Evolutionary conservation across 1,140 invertebrate species (phyloP).

Genomic region (Contarinia nasturtii): DNA sequence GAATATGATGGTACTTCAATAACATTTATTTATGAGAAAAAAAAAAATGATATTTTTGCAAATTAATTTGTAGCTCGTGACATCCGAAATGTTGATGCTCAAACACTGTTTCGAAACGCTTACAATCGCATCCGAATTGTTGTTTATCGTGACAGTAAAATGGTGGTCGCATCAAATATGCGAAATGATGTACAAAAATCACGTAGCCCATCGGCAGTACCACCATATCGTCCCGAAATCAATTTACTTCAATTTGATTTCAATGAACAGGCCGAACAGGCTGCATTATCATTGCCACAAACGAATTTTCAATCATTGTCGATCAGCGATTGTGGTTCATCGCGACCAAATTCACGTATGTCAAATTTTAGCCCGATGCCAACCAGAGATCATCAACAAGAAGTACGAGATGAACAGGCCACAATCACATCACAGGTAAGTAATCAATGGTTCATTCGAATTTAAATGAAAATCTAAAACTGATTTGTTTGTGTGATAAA

Average conservation of each 20-base stretch:
- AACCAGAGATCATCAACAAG: slow-evolving; percentile 23
- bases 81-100: slow-evolving; percentile 76
- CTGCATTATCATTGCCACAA: slow-evolving; percentile 20
- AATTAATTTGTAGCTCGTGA: too few relatives aligned
- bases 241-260: not conserved
- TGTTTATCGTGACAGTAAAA: slow-evolving; percentile 30
- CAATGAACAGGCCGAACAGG: slow-evolving; percentile 11
- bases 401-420: slow-evolving; percentile 22
- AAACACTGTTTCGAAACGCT: slow-evolving; percentile 69
- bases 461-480: not conserved
- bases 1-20: slow-evolving; percentile 76
- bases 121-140: slow-evolving; percentile 43
- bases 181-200: slow-evolving; percentile 11
- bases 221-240: slow-evolving; percentile 11
- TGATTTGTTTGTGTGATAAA: not conserved
- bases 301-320: slow-evolving; percentile 8
- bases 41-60: too few relatives aligned
- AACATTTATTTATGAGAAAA: too few relatives aligned
- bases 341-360: slow-evolving; percentile 3
- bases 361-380: slow-evolving; percentile 15
- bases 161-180: slow-evolving; percentile 18
- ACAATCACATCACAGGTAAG: slow-evolving; percentile 25
- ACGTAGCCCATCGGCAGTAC: slow-evolving; percentile 13
- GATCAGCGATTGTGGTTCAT: slow-evolving; percentile 15
- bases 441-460: not conserved